A percentile compares a stretch with the other conserved stretches of the same genome.
Conservation (phyloP, 2,888 invertebrate genomes). For the Eilema sororculum region DNA sequence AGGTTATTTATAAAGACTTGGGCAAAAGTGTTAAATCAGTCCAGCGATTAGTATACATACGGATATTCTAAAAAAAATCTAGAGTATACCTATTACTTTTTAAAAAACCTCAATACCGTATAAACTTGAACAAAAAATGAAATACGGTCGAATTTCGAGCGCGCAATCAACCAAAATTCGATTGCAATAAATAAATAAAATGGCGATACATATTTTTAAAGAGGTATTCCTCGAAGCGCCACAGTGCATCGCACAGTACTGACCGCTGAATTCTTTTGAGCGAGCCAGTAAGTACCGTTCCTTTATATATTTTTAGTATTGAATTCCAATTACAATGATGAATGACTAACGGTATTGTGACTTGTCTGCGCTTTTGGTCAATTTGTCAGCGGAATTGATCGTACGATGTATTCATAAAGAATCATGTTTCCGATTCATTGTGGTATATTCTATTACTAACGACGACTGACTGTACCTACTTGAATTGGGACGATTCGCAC, state of each 20-base stretch:
- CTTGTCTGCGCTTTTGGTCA: conserved; percentile 22
- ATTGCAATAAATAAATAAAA: not conserved
- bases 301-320: conserved; percentile 15
- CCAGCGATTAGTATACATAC: no score
- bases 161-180: not conserved
- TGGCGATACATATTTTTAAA: not conserved
- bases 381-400: conserved; percentile 14
- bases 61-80: no score
- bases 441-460: not conserved
- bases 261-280: conserved; percentile 1
- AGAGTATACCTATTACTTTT: no score
- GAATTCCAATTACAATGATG: conserved; percentile 16
- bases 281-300: conserved; percentile 8
- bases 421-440: conserved; percentile 11
- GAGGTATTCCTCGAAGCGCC: no score
- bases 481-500: not conserved
- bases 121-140: no score
- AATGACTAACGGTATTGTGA: conserved; percentile 14
- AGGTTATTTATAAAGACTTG: no score
- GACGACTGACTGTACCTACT: not conserved
- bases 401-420: not conserved
- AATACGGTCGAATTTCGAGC: not conserved
- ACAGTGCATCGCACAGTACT: not conserved
- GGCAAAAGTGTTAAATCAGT: no score
- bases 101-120: no score